Base-by-base conservation (phyloP, 2,113 vertebrate species). In the Sinocyclocheilus anshuiensis region DNA sequence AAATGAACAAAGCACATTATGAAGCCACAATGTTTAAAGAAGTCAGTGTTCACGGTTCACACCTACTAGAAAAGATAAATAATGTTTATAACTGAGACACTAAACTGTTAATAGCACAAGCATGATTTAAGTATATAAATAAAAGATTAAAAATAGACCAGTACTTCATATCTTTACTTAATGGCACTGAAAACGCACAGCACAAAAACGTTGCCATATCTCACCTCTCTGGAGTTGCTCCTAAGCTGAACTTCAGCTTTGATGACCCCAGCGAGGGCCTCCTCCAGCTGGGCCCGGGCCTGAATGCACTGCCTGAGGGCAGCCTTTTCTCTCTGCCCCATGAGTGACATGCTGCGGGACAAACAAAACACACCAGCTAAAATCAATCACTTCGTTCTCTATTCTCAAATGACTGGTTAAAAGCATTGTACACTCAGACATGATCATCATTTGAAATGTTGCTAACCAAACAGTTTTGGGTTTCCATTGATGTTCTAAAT, bases 161-260 rank as follows among this genome's bases (percentile, higher is more conserved):
- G 1, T 22, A 10, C 3, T 39, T 75, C 9, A 45, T 48, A 2
- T 45, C 2, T 36, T 20, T 22, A 0, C 7, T n/a, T 22, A 9
- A 29, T 22, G 53, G 22, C 24, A n/a, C 11, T 4, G 29, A 18
- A 55, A 59, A 16, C 42, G 24, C 22, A 15, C 20, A 22, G 20
- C 4, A 13, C 24, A 11, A 53, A 15, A 50, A 0, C 48, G 22
- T 26, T 22, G 10, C 7, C 59, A 55, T 20, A 0, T 16, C 91
- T 93, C 16, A 98, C 98, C 97, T 99, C 97, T 92, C 89, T 91
- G 89, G 95, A 91, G 91, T 98, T 98, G 24, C 97, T 97, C 85
- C 95, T 96, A 18, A 99, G 95, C 89, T 97, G 96, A 74, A 96
- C 96, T 90, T 98, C 97, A 1, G 96, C 96, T 88, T 94, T 96